Base-by-base conservation (phyloP, 2,888 invertebrate species). In the Dromius quadrimaculatus region DNA sequence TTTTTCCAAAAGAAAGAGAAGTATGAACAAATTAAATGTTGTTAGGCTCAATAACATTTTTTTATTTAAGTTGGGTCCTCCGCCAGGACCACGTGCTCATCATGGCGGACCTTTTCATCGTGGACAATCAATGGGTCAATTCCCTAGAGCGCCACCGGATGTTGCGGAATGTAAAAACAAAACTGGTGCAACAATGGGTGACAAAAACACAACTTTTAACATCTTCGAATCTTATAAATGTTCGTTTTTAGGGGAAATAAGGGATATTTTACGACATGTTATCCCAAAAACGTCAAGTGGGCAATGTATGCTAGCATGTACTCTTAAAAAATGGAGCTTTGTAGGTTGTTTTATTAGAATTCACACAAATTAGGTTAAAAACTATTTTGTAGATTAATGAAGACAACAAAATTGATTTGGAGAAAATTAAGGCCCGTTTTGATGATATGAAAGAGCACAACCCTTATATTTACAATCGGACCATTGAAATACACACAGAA, bases 1-100 rank as follows among this genome's bases (percentile, higher is more conserved):
- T 62, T 22, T 62, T 41, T 62, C 62, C 62, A 1, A 62, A 41
- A 62, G 62, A 62, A 62, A 9, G 41, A 23, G 23, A 62, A 8
- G 41, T 20, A 9, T 9, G 1, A 36, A 17, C 11, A 34, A 36
- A 3, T 17, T 6, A 11, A 17, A 6, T 34, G 9, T 36, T 36
- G 17, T 59, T 11, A 23, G 8, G 22, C 13, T 13, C 4, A 8
- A 28, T 11, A 28, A 54, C 15, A 22, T 22, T 1, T 23, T 59
- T 36, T 17, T 36, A 34, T 59, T 0, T 36, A 34, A 36, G 59
- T 5, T 50, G 3, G 28, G 28, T 9, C 50, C 50, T 1, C 50
- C 50, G 11, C 22, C 23, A 3, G 6, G 41, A 23, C 50, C 50
- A n/a, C 47, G 47, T 8, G 20, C 17, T n/a, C 23, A 22, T n/a